These are phyloP conservation scores for Oligia strigilis DNA, from an alignment of 2,888 invertebrate species.

Conservation along the genomic window DNA sequence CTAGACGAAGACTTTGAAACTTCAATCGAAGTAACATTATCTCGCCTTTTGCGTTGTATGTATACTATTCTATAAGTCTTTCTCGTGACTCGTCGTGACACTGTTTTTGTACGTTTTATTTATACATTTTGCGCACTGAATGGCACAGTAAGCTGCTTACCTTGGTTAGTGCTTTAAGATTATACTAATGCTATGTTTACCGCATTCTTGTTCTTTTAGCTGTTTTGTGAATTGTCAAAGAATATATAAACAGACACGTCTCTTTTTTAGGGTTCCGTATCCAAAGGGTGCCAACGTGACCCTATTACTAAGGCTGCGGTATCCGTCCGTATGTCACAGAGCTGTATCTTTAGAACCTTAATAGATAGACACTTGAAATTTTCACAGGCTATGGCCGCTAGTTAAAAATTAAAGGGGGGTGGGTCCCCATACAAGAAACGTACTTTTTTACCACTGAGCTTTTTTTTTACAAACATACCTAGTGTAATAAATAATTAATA, in stretches of 20 bases:
- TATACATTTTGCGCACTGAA: conserved; percentile 30
- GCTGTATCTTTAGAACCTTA: background rate
- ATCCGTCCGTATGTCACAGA: background rate
- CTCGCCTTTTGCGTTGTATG: conserved; percentile 20
- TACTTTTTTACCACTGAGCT: background rate
- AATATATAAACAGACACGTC: background rate
- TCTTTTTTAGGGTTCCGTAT: background rate
- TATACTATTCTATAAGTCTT: conserved; percentile 16
- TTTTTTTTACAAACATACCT: background rate
- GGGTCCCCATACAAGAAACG: no score
- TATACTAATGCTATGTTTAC: conserved; percentile 15
- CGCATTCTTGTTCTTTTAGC: conserved; percentile 15
- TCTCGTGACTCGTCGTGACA: conserved; percentile 32
- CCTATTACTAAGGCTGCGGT: background rate
- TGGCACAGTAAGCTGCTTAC: conserved; percentile 39
- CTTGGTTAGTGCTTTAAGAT: conserved; percentile 23
- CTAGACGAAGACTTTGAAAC: conserved; percentile 14
- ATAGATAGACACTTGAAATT: background rate
- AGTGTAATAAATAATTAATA: background rate
- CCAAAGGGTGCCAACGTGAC: background rate
- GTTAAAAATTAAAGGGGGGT: background rate
- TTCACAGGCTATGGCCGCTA: background rate
- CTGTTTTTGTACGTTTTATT: conserved; percentile 16
- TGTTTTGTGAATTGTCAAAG: conserved; percentile 16
- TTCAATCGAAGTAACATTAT: conserved; percentile 17